These are phyloP conservation scores for Aphrophora alni DNA, from an alignment of 2,888 invertebrate genomes.

Conservation along the genomic window DNA sequence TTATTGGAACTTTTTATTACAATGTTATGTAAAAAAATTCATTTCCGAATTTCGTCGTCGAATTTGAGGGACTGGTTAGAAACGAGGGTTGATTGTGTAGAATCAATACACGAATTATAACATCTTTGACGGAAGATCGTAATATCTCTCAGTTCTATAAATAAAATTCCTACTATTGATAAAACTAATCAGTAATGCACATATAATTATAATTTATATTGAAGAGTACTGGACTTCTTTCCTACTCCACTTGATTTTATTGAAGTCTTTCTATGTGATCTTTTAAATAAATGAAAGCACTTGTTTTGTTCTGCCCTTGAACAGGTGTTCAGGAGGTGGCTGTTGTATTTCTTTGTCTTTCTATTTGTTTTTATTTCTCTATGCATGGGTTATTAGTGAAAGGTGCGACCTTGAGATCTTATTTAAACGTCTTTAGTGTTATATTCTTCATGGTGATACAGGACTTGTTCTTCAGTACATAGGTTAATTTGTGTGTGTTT, in stretches of 20 bases:
- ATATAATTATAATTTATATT: neutral
- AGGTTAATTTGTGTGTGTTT: neutral
- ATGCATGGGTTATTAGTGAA: neutral
- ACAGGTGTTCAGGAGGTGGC: neutral
- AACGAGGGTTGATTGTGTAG: too few relatives aligned
- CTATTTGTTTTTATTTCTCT: too few relatives aligned
- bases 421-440: too few relatives aligned
- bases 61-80: too few relatives aligned
- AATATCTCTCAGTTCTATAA: too few relatives aligned
- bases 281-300: neutral
- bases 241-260: neutral
- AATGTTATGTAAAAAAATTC: too few relatives aligned
- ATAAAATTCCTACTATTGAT: neutral
- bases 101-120: too few relatives aligned
- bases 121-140: too few relatives aligned
- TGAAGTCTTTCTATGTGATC: neutral
- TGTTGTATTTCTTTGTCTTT: too few relatives aligned
- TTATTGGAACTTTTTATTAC: too few relatives aligned
- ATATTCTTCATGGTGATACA: too few relatives aligned
- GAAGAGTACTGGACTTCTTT: neutral
- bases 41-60: too few relatives aligned
- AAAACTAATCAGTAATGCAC: neutral
- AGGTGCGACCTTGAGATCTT: neutral
- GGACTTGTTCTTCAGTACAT: neutral
- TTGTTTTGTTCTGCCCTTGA: neutral